Evolutionary conservation across 2,113 vertebrate species (phyloP).

Genomic region (Tenebrosternarchus preto): DNA sequence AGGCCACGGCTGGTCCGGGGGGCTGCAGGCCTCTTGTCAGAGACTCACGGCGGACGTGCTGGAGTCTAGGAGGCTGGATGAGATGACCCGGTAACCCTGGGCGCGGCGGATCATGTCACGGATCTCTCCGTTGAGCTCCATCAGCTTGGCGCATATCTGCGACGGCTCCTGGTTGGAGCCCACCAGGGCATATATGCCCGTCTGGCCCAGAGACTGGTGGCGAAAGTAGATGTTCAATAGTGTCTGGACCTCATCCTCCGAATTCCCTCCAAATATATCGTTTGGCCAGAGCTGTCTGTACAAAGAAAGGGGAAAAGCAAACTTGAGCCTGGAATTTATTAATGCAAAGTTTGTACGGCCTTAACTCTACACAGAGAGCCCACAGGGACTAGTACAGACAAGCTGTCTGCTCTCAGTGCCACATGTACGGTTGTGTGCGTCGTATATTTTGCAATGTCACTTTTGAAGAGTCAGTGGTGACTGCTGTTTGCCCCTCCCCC

Average conservation of each 20-base stretch:
- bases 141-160: constrained; percentile 92
- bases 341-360: not conserved
- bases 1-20: constrained; percentile 63
- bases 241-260: constrained; percentile 95
- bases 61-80: constrained; percentile 92
- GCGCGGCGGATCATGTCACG: constrained; percentile 95
- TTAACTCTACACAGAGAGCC: no score
- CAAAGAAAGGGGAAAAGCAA: not conserved
- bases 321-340: not conserved
- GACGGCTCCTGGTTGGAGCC: constrained; percentile 95
- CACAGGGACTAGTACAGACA: no score
- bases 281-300: constrained; percentile 91
- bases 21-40: constrained; percentile 87
- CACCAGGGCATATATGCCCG: constrained; percentile 92
- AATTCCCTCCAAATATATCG: constrained; percentile 91
- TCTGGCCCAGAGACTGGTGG: constrained; percentile 97
- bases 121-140: constrained; percentile 97
- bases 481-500: no score
- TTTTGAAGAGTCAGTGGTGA: no score
- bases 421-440: no score
- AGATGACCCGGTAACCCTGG: constrained; percentile 92
- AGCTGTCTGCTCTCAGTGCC: no score
- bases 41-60: constrained; percentile 91
- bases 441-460: no score
- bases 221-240: constrained; percentile 97